Base-by-base conservation (phyloP, 2,888 invertebrate species). In the Plebejus anna region DNA sequence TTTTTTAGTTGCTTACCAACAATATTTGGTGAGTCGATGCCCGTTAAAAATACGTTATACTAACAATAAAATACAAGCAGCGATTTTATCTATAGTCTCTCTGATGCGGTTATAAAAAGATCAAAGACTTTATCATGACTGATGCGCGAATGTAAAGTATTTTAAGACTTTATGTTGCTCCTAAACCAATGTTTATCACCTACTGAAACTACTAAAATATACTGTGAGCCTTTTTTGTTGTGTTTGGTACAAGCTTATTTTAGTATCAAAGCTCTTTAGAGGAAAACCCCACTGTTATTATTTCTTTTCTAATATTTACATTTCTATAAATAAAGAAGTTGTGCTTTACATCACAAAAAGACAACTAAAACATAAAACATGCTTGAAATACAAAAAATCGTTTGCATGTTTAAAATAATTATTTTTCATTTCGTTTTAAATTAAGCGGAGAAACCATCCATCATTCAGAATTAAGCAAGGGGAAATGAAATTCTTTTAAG, bases 21-120 rank as follows among this genome's bases (percentile, higher is more conserved):
- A 47, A 55, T 16, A 4, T 55, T 55, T 55, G 16, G 11, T 47
- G 47, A 4, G 4, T 1, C 13, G 4, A 3, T 55, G 55, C 55
- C 47, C 47, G 47, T 55, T 16, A 55, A 55, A 55, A 55, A 16
- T 1, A 61, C 11, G 22, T 28, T 28, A 4, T 28, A n/a, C 71
- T 16, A 38, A 38, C 22, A 6, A 42, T 42, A n/a, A 42, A 71
- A 71, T 42, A 9, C 7, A 1, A 13, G 38, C 70, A 70, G 16
- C 6, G 16, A 70, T 38, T 38, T 71, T 70, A 36, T 70, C 36
- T 22, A n/a, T 42, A n/a, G 38, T n/a, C 9, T 22, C 32, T 42
- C 9, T 22, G 38, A 38, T 71, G 71, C n/a, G 71, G 38, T 42
- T 71, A 71, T 42, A 71, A 71, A 71, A 71, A 42, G 71, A 71